These are phyloP conservation scores for Struthio camelus DNA, from an alignment of 2,113 vertebrate species.

Conservation along the genomic window DNA sequence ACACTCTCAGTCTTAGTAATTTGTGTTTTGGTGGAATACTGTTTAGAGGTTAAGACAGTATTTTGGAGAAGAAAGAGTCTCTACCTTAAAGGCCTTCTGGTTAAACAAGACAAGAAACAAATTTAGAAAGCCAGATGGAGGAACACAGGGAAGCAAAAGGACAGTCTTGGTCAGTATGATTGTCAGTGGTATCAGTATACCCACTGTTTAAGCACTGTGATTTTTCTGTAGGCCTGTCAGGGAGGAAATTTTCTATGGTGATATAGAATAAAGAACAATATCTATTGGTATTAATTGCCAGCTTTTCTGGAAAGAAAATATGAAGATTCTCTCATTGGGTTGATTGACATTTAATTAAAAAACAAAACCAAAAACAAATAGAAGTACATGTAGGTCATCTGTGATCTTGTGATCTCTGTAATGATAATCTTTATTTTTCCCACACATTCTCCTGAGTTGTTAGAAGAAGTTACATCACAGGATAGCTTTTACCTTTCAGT, in stretches of 20 bases:
- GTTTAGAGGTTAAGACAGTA: background rate
- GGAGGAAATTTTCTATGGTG: background rate
- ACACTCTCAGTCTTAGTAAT: background rate
- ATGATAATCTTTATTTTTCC: background rate
- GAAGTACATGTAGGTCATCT: background rate
- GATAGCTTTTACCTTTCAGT: background rate
- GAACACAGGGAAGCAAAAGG: background rate
- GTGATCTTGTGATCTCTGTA: background rate
- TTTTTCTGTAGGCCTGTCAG: background rate
- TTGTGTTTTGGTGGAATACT: background rate
- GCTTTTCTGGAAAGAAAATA: background rate
- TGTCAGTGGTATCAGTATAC: background rate
- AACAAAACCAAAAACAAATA: background rate
- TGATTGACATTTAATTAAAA: background rate
- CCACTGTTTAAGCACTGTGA: background rate
- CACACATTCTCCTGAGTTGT: background rate
- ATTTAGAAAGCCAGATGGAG: slow-evolving; percentile 19
- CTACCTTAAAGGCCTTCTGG: background rate
- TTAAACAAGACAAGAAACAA: background rate
- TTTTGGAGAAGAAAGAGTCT: background rate
- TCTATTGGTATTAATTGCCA: background rate
- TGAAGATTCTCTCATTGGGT: fast-evolving
- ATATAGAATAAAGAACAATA: background rate
- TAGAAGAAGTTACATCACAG: background rate
- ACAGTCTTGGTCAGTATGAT: background rate